Percentiles rank a stretch among this genome's conserved stretches.
Conservation (phyloP, 2,113 vertebrate genomes). For the Psittacula cyanocephala region DNA sequence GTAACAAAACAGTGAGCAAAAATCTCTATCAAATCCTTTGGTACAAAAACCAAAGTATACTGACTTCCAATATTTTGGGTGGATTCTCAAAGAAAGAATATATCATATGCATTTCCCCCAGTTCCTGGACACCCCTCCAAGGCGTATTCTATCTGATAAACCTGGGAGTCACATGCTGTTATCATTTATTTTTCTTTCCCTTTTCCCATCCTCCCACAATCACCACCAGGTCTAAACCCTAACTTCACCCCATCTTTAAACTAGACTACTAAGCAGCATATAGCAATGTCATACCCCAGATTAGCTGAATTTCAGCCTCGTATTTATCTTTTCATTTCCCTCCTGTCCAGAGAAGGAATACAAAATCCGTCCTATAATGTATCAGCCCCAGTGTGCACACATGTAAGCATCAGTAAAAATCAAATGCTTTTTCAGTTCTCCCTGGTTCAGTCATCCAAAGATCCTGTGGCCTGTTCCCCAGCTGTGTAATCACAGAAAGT, state of each 20-base stretch:
- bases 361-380: not conserved
- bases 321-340: not conserved
- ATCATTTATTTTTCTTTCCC: not conserved
- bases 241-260: not conserved
- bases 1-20: not conserved
- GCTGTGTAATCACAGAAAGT: constrained; percentile 48
- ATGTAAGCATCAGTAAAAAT: constrained; percentile 9
- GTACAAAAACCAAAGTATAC: not conserved
- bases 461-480: constrained; percentile 33
- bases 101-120: not conserved
- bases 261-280: not conserved
- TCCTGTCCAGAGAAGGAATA: not conserved
- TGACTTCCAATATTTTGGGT: not conserved
- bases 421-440: not conserved
- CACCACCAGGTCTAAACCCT: rapidly evolving
- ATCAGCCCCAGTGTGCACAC: not conserved
- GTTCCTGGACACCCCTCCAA: rapidly evolving
- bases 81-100: not conserved
- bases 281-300: not conserved
- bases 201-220: not conserved
- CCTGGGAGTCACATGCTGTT: rapidly evolving
- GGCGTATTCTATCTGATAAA: not conserved
- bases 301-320: not conserved
- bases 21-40: not conserved
- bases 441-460: not conserved